Conservation (phyloP, 2,888 invertebrate genomes). For the Microdon myrmicae region DNA sequence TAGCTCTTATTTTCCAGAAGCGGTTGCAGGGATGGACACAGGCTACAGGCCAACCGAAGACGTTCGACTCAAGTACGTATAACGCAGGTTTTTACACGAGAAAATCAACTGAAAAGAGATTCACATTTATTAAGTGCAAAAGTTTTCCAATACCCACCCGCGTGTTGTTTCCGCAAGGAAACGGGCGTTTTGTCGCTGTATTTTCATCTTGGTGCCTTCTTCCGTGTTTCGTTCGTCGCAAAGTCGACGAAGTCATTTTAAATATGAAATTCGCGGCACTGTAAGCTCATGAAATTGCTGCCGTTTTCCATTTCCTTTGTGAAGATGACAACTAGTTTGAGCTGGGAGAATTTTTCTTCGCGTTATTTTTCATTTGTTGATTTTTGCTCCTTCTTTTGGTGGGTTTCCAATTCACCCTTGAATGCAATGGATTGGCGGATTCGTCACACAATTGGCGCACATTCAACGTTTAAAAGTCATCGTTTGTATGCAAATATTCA, state of each 20-base stretch:
- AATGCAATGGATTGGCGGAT: conserved; percentile 45
- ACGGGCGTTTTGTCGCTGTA: conserved; percentile 18
- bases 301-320: conserved; percentile 44
- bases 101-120: conserved; percentile 27
- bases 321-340: conserved; percentile 23
- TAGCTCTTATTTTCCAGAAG: no score
- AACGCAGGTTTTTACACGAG: conserved; percentile 8
- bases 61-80: conserved; percentile 25
- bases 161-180: conserved; percentile 14
- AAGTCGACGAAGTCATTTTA: conserved; percentile 34
- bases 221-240: conserved; percentile 5
- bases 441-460: conserved; percentile 40
- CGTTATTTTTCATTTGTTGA: conserved; percentile 4
- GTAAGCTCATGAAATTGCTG: conserved; percentile 36
- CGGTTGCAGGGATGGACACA: no score
- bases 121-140: conserved; percentile 52
- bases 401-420: conserved; percentile 24
- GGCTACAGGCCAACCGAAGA: conserved; percentile 3
- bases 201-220: background rate
- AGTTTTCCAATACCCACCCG: conserved; percentile 47
- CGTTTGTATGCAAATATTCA: conserved; percentile 49
- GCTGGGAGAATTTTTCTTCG: conserved; percentile 30
- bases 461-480: conserved; percentile 40
- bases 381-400: no score
- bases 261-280: conserved; percentile 34